phyloP scores from a whole-genome alignment of 2,888 invertebrate species.

The Antheraea yamamai region DNA sequence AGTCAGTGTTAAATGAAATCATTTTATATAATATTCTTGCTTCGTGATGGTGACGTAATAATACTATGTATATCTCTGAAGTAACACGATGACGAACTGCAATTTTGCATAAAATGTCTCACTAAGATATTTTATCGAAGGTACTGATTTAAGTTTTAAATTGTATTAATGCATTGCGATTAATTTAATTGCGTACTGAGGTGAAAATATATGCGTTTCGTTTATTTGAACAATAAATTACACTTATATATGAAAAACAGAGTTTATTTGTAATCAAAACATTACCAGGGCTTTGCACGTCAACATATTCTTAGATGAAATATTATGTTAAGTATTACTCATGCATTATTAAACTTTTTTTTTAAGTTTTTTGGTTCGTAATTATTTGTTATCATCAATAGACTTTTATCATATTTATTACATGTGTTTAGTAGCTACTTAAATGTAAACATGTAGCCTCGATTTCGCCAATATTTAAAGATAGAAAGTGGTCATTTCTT shows the following conservation, averaged over 20 bases:
- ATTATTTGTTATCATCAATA: neutral
- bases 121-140: neutral
- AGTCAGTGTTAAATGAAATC: slow-evolving; percentile 18
- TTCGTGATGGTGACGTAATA: slow-evolving; percentile 22
- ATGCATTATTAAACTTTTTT: neutral
- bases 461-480: slow-evolving; percentile 9
- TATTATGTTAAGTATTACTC: neutral
- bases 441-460: neutral
- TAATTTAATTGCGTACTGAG: no score
- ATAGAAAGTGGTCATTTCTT: slow-evolving; percentile 1
- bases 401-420: neutral
- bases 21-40: slow-evolving; percentile 4
- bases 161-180: neutral
- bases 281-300: no score
- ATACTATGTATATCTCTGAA: slow-evolving; percentile 24
- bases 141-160: neutral
- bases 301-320: no score
- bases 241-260: no score
- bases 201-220: no score
- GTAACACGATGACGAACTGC: slow-evolving; percentile 14
- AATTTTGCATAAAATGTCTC: slow-evolving; percentile 1
- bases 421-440: neutral
- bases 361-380: neutral
- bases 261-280: no score
- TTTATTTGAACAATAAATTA: no score